Conservation (phyloP, 2,888 invertebrate species). For the Lycocerus yunnanus region DNA sequence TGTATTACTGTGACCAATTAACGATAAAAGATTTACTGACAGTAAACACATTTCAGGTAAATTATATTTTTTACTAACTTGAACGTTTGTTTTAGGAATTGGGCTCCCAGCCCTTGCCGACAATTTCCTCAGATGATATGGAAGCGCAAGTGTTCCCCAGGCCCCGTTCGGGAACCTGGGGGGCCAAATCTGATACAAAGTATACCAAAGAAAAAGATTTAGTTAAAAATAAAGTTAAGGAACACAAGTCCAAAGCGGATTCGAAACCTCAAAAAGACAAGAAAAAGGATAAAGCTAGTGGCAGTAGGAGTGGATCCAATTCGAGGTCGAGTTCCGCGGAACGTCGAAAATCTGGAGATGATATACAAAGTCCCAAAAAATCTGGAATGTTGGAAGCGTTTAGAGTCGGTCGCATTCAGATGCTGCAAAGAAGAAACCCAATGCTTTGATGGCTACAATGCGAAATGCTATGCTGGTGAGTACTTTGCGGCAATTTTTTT, state of each 20-base stretch:
- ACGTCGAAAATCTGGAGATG: slow-evolving; percentile 50
- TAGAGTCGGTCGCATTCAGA: slow-evolving; percentile 78
- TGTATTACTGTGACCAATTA: background rate
- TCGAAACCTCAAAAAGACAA: slow-evolving; percentile 46
- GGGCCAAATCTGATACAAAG: slow-evolving; percentile 52
- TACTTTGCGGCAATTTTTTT: no score
- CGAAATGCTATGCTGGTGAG: slow-evolving; percentile 80
- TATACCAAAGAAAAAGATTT: slow-evolving; percentile 35
- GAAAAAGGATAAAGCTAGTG: slow-evolving; percentile 37
- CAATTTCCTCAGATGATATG: slow-evolving; percentile 58
- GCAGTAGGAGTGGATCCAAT: slow-evolving; percentile 55
- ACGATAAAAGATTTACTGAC: background rate
- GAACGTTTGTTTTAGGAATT: slow-evolving; percentile 59
- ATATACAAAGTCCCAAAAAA: slow-evolving; percentile 56
- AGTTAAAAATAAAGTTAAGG: slow-evolving; percentile 37
- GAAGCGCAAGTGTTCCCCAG: slow-evolving; percentile 56
- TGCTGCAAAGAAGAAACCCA: slow-evolving; percentile 65
- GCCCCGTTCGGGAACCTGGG: slow-evolving; percentile 69
- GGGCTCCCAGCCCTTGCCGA: slow-evolving; percentile 66
- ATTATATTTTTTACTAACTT: background rate
- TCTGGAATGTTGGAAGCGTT: slow-evolving; percentile 81
- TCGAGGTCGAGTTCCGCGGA: slow-evolving; percentile 53
- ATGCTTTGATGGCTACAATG: slow-evolving; percentile 83
- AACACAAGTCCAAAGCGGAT: slow-evolving; percentile 39
- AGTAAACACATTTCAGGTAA: background rate